phyloP scores from a whole-genome alignment of 1,140 invertebrate genomes.

The Drosophila subpulchrella region DNA sequence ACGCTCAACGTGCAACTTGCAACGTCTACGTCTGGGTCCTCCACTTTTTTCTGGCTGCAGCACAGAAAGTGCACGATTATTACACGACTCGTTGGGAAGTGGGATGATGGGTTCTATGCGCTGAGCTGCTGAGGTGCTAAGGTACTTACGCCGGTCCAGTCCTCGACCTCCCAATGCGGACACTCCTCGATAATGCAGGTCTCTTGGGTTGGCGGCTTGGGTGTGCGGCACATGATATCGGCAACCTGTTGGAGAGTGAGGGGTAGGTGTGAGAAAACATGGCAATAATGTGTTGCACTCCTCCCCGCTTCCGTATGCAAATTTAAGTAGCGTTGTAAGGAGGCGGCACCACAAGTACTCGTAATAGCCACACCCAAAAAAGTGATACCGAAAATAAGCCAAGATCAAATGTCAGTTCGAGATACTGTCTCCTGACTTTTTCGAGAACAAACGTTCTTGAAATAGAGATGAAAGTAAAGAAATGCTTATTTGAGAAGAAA shows the following conservation, averaged over 20 bases:
- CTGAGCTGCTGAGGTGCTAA: slow-evolving; percentile 1
- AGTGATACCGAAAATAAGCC: too few species aligned
- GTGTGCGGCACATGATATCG: slow-evolving; percentile 90
- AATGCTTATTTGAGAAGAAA: too few species aligned
- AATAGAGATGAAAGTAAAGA: too few species aligned
- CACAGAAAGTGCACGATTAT: slow-evolving; percentile 68
- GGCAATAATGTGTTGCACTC: slow-evolving; percentile 57
- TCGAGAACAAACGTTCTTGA: too few species aligned
- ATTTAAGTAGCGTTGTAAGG: slow-evolving; percentile 57
- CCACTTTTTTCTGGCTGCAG: slow-evolving; percentile 37
- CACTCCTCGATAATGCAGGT: slow-evolving; percentile 93
- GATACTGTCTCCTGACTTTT: too few species aligned
- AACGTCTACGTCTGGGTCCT: slow-evolving; percentile 22
- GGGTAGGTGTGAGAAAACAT: slow-evolving; percentile 57
- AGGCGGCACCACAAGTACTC: slow-evolving; percentile 20
- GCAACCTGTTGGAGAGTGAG: slow-evolving; percentile 86
- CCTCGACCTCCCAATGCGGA: slow-evolving; percentile 92
- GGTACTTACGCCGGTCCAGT: slow-evolving; percentile 93
- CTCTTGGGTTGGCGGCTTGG: slow-evolving; percentile 91
- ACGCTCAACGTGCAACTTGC: slow-evolving; percentile 12
- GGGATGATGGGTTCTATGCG: neutral
- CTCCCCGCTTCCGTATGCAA: slow-evolving; percentile 39
- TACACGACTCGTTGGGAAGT: slow-evolving; percentile 56
- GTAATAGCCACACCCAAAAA: slow-evolving; percentile 41
- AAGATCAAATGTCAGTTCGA: too few species aligned